Conservation (phyloP, 2,113 vertebrate genomes). For the Tachuris rubrigastra region DNA sequence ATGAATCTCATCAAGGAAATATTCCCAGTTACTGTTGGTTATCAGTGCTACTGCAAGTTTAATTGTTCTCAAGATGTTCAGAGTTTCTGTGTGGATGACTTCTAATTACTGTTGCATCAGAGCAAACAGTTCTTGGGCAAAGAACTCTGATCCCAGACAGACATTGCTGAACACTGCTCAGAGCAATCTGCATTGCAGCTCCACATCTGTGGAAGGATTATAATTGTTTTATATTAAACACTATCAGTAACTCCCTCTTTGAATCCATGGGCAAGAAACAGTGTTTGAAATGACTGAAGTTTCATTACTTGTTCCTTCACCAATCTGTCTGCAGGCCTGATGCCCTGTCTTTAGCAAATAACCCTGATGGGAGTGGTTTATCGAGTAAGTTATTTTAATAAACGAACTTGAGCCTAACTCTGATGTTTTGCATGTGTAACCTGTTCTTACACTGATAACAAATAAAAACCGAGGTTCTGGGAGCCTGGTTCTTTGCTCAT, state of each 20-base stretch:
- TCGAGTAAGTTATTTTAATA: neutral
- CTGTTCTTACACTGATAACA: neutral
- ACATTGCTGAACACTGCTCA: neutral
- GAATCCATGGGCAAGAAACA: neutral
- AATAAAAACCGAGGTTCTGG: neutral
- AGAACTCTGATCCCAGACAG: neutral
- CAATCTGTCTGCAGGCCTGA: neutral
- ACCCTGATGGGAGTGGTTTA: neutral
- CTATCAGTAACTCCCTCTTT: neutral
- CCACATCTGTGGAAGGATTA: neutral
- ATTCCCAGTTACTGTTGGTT: neutral
- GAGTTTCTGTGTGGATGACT: neutral
- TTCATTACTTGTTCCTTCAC: neutral
- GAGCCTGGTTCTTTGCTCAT: neutral
- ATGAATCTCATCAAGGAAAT: slow-evolving; percentile 25
- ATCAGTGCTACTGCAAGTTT: slow-evolving; percentile 21
- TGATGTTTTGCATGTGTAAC: neutral
- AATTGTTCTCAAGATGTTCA: neutral
- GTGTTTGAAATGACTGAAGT: neutral
- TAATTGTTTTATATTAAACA: neutral
- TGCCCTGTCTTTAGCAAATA: neutral
- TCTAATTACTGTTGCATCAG: slow-evolving; percentile 35
- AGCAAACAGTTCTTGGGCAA: slow-evolving; percentile 21
- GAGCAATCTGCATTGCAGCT: neutral
- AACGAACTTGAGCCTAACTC: neutral